Percentiles rank a stretch among this genome's conserved stretches.
phyloP scores from a whole-genome alignment of 2,888 invertebrate genomes.

The Epiblema foenella region DNA sequence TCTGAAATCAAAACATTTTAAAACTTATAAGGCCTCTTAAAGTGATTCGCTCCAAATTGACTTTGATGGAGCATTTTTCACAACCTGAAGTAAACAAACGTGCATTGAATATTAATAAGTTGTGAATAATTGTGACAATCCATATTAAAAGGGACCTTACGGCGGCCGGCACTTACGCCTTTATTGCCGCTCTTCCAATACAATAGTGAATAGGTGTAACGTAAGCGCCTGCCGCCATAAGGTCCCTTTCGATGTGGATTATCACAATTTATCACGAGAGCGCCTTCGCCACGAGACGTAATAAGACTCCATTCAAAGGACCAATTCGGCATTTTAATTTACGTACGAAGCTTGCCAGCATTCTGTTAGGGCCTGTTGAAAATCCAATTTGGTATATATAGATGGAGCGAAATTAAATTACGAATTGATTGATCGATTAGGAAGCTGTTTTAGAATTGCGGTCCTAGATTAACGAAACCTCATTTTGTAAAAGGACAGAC shows the following conservation, averaged over 20 bases:
- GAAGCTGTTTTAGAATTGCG: neutral
- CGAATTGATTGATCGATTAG: neutral
- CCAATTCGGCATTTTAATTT: conserved; percentile 31
- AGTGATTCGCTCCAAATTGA: neutral
- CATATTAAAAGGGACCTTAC: no score
- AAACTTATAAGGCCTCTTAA: no score
- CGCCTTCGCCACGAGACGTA: conserved; percentile 17
- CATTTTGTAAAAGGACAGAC: neutral
- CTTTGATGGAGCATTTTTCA: conserved; percentile 15
- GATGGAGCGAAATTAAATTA: neutral
- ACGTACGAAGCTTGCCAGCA: conserved; percentile 11
- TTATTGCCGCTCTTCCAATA: no score
- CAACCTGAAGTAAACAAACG: conserved; percentile 33
- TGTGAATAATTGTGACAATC: no score
- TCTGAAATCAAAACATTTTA: no score
- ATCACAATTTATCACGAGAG: conserved; percentile 33
- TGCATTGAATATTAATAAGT: conserved; percentile 25
- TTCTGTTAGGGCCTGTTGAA: conserved; percentile 17
- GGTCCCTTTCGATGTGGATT: no score
- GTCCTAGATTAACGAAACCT: neutral
- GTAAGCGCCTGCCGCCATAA: no score
- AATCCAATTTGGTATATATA: conserved; percentile 20
- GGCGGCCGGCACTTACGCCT: no score
- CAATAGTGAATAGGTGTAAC: no score
- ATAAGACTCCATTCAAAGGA: conserved; percentile 25